These are phyloP conservation scores for Sceliomorpha sp. DNA, from an alignment of 2,888 invertebrate genomes.

Conservation along the genomic window DNA sequence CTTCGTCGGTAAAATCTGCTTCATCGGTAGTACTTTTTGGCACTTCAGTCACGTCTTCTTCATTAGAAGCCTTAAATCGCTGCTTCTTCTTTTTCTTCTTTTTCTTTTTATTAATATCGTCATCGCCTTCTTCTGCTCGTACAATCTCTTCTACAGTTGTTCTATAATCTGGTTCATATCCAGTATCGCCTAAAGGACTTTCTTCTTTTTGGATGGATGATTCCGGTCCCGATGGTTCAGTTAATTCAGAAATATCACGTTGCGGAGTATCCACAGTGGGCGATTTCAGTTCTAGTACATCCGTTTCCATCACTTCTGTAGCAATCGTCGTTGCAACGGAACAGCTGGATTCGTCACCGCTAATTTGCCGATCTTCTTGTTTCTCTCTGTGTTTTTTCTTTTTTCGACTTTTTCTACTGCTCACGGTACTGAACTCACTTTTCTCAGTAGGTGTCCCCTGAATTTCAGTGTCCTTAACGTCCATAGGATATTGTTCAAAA, in stretches of 20 bases:
- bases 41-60: constrained; percentile 81
- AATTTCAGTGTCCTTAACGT: constrained; percentile 69
- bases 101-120: constrained; percentile 78
- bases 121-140: constrained; percentile 72
- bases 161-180: constrained; percentile 88
- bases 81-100: constrained; percentile 81
- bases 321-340: constrained; percentile 81
- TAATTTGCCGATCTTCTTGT: constrained; percentile 48
- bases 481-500: constrained; percentile 31
- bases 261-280: constrained; percentile 81
- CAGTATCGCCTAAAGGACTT: constrained; percentile 81
- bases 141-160: constrained; percentile 83
- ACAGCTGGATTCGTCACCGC: constrained; percentile 60
- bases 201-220: constrained; percentile 72
- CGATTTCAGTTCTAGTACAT: constrained; percentile 80
- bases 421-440: too few relatives aligned
- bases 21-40: constrained; percentile 74
- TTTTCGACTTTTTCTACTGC: constrained; percentile 63
- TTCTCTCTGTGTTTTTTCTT: constrained; percentile 67
- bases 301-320: constrained; percentile 82
- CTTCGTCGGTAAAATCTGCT: constrained; percentile 78
- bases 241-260: constrained; percentile 68
- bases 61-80: constrained; percentile 81
- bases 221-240: constrained; percentile 58
- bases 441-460: constrained; percentile 56